phyloP scores from a whole-genome alignment of 30 jellyfish, hydroid and myxozoan genomes.

The Hydra vulgaris region DNA sequence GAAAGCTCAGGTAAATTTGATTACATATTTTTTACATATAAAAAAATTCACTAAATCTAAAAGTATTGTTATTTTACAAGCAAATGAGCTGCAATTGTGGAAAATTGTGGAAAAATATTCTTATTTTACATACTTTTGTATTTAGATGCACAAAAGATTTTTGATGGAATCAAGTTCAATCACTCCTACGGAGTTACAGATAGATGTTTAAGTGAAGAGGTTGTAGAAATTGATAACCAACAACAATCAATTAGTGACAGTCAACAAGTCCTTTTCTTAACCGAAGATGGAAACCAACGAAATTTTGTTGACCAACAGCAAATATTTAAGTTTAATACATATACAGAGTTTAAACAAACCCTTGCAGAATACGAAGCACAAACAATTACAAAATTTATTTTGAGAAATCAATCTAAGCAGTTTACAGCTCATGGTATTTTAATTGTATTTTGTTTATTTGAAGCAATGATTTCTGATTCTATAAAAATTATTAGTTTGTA shows the following conservation, averaged over 20 bases:
- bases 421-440: conserved; percentile 19
- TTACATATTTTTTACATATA: too few species aligned
- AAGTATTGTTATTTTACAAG: too few species aligned
- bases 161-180: conserved; percentile 15
- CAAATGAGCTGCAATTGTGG: too few species aligned
- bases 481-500: too few species aligned
- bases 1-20: background rate
- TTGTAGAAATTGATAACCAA: conserved; percentile 12
- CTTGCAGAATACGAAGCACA: conserved; percentile 21
- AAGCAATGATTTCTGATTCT: too few species aligned
- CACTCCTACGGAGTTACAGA: background rate
- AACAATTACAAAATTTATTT: conserved; percentile 26
- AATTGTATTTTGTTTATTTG: too few species aligned
- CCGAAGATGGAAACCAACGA: conserved; percentile 1
- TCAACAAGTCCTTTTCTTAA: conserved; percentile 8
- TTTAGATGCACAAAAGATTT: conserved; percentile 3
- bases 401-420: conserved; percentile 29
- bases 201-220: background rate
- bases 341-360: conserved; percentile 20
- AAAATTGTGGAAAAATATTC: too few species aligned
- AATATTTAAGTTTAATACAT: conserved; percentile 4
- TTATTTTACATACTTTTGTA: too few species aligned
- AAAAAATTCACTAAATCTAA: too few species aligned
- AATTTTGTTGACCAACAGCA: conserved; percentile 7
- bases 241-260: conserved; percentile 9